Evolutionary conservation across 2,888 invertebrate species (phyloP), one percentile per base, ranked within the genome.

Genomic region (Folsomia candida): DNA sequence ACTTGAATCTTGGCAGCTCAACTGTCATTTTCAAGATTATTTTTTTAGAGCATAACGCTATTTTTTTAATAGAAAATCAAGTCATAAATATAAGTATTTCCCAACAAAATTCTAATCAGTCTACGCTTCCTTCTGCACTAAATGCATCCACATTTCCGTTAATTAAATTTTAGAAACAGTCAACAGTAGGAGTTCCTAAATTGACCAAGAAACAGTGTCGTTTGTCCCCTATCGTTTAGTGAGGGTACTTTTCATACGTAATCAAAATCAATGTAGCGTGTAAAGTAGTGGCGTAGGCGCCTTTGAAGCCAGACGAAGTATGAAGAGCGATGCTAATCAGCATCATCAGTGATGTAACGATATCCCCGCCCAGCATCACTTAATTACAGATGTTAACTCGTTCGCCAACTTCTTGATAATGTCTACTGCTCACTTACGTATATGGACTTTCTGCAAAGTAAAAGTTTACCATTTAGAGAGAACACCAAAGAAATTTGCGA

Each of bases 311-410:
- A 37, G 37, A 37, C 14, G 37, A 37, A 14, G 14, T 37, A n/a
- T n/a, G n/a, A n/a, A n/a, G n/a, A n/a, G n/a, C n/a, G 37, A 37
- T 37, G 37, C 37, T 54, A 54, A 54, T 54, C 54, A 54, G 54
- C 54, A 54, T 14, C 54, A 54, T 54, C 54, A 22, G 18, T n/a
- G 20, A 22, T 14, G 54, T 54, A 22, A 22, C 18, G 22, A 4
- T 6, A 54, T n/a, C 6, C 54, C 22, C 54, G 18, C 20, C 54
- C 54, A 54, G 11, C 54, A 6, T 4, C 54, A 22, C 54, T 54
- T 54, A 54, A 54, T 54, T 54, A 54, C 54, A 54, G 54, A 54
- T 54, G 54, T 54, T 54, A 54, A 54, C 54, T 54, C n/a, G 11
- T 20, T 37, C 54, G 20, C 54, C 6, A 54, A 54, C 54, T 54